phyloP scores from a whole-genome alignment of 2,797 vertebrate species.

The Hippocampus kuda region DNA sequence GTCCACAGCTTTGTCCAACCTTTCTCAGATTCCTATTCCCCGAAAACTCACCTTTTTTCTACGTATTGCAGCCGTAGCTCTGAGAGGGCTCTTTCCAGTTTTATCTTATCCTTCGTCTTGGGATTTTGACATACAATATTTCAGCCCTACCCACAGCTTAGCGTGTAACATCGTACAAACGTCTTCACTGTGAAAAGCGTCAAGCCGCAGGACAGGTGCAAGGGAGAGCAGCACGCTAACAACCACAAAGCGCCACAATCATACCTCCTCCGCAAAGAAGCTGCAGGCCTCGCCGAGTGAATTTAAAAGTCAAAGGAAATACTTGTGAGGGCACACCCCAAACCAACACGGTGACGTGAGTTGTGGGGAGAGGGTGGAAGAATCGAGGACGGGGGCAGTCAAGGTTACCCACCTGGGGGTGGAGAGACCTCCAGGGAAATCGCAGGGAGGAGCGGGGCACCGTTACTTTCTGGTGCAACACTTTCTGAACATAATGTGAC shows the following conservation, averaged over 20 bases:
- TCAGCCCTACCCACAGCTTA: background rate
- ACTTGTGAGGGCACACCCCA: constrained; percentile 51
- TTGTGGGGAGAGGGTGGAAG: constrained; percentile 27
- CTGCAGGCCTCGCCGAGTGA: constrained; percentile 38
- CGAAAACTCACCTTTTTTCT: background rate
- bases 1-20: no score
- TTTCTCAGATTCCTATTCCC: no score
- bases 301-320: constrained; percentile 18
- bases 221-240: background rate
- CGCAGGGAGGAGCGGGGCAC: constrained; percentile 55
- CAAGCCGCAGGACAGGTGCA: constrained; percentile 1
- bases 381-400: constrained; percentile 16
- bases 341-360: constrained; percentile 55
- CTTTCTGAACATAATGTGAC: constrained; percentile 68
- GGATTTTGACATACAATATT: background rate
- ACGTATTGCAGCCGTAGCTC: background rate
- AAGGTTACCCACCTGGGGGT: constrained; percentile 68
- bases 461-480: constrained; percentile 64
- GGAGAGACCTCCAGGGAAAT: constrained; percentile 68
- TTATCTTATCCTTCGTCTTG: background rate
- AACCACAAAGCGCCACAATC: constrained; percentile 16
- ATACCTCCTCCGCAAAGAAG: constrained; percentile 35
- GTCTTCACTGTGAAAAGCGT: background rate
- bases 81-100: background rate
- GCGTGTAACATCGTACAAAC: constrained; percentile 3